Conservation (phyloP, 2,888 invertebrate genomes). For the Augochlorella aurata region DNA sequence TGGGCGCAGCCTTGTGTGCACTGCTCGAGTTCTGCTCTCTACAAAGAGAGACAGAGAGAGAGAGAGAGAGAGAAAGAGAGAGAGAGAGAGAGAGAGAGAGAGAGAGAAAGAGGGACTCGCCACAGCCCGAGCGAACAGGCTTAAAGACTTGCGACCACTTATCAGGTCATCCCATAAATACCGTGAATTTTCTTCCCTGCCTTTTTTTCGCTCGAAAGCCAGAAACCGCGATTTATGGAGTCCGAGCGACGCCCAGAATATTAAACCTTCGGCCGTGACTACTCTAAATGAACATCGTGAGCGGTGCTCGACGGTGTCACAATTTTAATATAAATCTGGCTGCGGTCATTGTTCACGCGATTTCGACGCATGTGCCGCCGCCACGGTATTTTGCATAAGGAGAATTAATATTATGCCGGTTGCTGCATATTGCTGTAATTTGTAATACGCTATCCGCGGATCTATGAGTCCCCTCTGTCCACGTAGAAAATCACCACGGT, state of each 20-base stretch:
- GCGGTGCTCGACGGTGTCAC: neutral
- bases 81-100: neutral
- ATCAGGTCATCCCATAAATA: conserved; percentile 13
- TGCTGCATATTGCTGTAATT: neutral
- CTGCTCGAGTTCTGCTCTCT: conserved; percentile 63
- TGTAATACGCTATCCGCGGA: neutral
- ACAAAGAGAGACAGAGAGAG: conserved; percentile 35
- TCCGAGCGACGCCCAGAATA: neutral
- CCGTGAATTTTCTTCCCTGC: neutral
- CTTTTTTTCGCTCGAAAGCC: neutral
- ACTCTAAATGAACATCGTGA: conserved; percentile 1
- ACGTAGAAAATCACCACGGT: too few species aligned
- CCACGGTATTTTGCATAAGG: neutral
- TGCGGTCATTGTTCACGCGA: neutral
- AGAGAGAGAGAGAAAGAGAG: too few species aligned
- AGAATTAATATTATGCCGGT: neutral
- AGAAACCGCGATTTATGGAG: conserved; percentile 9
- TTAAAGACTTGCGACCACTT: conserved; percentile 53
- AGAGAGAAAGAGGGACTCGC: neutral
- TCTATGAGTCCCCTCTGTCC: neutral
- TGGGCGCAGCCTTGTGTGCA: conserved; percentile 65
- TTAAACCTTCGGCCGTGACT: neutral
- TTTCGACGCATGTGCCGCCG: neutral
- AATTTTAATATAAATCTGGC: conserved; percentile 8
- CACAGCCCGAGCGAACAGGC: conserved; percentile 21